A percentile compares a stretch with the other conserved stretches of the same genome.
Evolutionary conservation across 1,140 invertebrate species (phyloP).

Genomic region (Trachymyrmex septentrionalis): DNA sequence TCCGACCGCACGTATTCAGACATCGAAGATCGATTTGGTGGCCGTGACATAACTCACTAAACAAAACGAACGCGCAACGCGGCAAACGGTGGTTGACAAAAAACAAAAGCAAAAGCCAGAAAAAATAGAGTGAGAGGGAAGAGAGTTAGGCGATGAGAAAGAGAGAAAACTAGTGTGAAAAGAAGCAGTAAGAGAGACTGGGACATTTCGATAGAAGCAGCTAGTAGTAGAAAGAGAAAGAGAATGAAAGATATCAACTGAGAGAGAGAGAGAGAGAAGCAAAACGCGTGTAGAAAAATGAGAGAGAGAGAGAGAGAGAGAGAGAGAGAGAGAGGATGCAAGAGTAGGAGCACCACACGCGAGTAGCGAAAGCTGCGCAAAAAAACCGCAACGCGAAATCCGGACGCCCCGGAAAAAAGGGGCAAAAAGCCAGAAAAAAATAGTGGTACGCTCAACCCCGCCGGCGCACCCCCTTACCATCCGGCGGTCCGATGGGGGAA

Average conservation of each 20-base stretch:
- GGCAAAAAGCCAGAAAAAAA: conserved; percentile 75
- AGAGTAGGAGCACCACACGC: conserved; percentile 39
- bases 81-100: conserved; percentile 63
- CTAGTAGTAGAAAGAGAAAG: conserved; percentile 7
- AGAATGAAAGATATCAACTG: conserved; percentile 43
- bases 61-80: conserved; percentile 61
- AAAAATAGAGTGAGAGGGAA: conserved; percentile 57
- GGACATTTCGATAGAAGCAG: conserved; percentile 29
- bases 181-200: conserved; percentile 36
- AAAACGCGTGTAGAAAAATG: conserved; percentile 31
- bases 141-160: neutral
- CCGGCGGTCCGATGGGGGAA: conserved; percentile 66
- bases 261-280: conserved; percentile 9
- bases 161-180: conserved; percentile 54
- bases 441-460: conserved; percentile 70
- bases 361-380: conserved; percentile 75
- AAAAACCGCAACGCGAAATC: conserved; percentile 76
- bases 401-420: conserved; percentile 73
- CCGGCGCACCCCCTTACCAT: conserved; percentile 38
- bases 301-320: conserved; percentile 40
- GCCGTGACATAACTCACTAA: conserved; percentile 64
- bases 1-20: conserved; percentile 42
- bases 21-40: conserved; percentile 64
- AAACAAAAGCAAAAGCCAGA: conserved; percentile 62
- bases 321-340: conserved; percentile 50